phyloP scores from a whole-genome alignment of 2,113 vertebrate genomes.

The Calonectris borealis region DNA sequence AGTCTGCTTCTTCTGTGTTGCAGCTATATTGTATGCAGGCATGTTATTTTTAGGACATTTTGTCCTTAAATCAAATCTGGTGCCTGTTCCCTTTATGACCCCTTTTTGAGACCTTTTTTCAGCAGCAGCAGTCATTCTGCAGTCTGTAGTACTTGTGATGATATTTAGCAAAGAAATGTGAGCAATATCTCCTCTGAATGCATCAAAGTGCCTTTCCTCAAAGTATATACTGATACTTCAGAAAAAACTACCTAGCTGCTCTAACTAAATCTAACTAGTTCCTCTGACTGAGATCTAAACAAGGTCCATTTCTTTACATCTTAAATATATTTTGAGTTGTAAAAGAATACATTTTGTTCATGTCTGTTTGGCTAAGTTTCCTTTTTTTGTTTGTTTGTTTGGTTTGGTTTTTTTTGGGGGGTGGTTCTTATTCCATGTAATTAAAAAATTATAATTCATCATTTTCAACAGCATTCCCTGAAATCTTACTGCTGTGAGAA shows the following conservation, averaged over 20 bases:
- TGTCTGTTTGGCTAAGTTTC: not conserved
- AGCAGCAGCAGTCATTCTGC: constrained; percentile 8
- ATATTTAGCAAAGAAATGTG: not conserved
- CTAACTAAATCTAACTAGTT: not conserved
- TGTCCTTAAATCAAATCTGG: constrained; percentile 11
- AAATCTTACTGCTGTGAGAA: not conserved
- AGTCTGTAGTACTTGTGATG: not conserved
- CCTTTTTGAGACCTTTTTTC: not conserved
- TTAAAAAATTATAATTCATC: not conserved
- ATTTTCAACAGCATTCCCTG: not conserved
- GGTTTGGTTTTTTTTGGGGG: not conserved
- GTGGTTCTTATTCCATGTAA: not conserved
- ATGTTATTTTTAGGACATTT: constrained; percentile 14
- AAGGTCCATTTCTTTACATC: not conserved
- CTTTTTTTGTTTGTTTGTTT: not conserved
- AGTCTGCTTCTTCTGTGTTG: not conserved
- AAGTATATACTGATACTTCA: not conserved
- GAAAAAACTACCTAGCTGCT: not conserved
- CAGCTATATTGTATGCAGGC: not conserved
- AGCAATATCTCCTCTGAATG: not conserved
- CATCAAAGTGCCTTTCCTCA: not conserved
- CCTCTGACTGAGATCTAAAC: not conserved
- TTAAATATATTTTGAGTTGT: not conserved
- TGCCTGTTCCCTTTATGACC: not conserved
- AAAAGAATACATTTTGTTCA: not conserved